Evolutionary conservation across 2,888 invertebrate species (phyloP), one percentile per base, ranked within the genome.

Genomic region (Andrena minutula): DNA sequence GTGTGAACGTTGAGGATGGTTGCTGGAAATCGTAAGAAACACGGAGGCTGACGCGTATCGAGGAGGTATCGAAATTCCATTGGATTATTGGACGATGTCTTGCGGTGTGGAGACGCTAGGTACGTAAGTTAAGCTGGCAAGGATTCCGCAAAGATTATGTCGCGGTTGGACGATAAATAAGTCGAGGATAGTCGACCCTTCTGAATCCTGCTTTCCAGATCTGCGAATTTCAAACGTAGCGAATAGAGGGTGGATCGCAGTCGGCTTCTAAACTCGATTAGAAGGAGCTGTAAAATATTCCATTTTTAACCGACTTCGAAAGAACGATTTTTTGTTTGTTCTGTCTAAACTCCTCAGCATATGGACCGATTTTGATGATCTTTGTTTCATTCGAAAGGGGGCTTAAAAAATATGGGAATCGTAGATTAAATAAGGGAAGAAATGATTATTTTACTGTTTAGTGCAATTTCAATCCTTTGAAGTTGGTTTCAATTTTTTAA

Each of bases 181-280:
- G 30, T 35, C 61, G 32, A 47, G 23, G 49, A 64, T 74, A 79
- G 10, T 41, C 51, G 41, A 65, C 41, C 60, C 61, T 23, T 64
- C 68, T 28, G 32, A 53, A 30, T 23, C 7, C 51, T 76, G n/a
- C 30, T 73, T 80, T 77, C 76, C 60, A 28, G 69, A 58, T 60
- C 58, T 65, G 10, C 51, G 60, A 72, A 35, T 60, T 63, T 66
- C 71, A n/a, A 71, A 76, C 68, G 41, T 64, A 28, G n/a, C 35
- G 30, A 26, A 10, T 23, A 61, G 60, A 41, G 26, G 23, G 23
- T 49, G 65, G 23, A 28, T 35, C 23, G 10, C 47, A 41, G 65
- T 60, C 70, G 28, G 64, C 73, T 47, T 72, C 35, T 41, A 56
- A 10, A 51, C 64, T 32, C 32, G 47, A 41, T 41, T 16, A 41